Evolutionary conservation across 1,140 invertebrate genomes (phyloP).

Genomic region (Atta colombica): DNA sequence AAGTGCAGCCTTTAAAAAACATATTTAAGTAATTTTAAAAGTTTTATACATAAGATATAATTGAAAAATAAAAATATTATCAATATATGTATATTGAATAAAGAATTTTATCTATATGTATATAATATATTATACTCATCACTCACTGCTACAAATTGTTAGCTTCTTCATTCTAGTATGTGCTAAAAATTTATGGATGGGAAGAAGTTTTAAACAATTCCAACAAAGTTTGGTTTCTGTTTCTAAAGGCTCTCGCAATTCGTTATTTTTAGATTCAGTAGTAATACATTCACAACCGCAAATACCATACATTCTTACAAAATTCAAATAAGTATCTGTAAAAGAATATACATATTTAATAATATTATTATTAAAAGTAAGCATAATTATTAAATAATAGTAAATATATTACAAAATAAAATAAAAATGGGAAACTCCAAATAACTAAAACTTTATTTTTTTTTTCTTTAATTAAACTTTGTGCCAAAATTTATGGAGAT

Average conservation of each 20-base stretch:
- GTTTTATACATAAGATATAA: background rate
- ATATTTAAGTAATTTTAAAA: background rate
- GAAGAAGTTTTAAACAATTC: slow-evolving; percentile 77
- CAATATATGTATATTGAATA: no score
- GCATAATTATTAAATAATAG: background rate
- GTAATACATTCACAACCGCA: slow-evolving; percentile 71
- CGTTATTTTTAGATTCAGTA: slow-evolving; percentile 39
- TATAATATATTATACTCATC: background rate
- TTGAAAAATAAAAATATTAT: background rate
- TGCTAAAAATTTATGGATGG: slow-evolving; percentile 72
- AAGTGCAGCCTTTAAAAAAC: slow-evolving; percentile 76
- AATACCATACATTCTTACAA: slow-evolving; percentile 65
- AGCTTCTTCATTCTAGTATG: slow-evolving; percentile 79
- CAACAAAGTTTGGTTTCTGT: slow-evolving; percentile 70
- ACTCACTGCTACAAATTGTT: slow-evolving; percentile 77
- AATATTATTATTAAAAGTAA: background rate
- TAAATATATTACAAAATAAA: background rate
- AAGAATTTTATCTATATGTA: background rate
- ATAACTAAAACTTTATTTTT: background rate
- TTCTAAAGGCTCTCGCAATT: slow-evolving; percentile 66
- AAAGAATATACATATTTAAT: slow-evolving; percentile 4
- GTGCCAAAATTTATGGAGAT: background rate
- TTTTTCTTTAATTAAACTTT: background rate
- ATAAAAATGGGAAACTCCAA: background rate
- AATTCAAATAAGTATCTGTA: slow-evolving; percentile 63